A percentile compares a stretch with the other conserved stretches of the same genome.
phyloP scores from a whole-genome alignment of 1,140 invertebrate species.

The Dolichoris vasculosae region DNA sequence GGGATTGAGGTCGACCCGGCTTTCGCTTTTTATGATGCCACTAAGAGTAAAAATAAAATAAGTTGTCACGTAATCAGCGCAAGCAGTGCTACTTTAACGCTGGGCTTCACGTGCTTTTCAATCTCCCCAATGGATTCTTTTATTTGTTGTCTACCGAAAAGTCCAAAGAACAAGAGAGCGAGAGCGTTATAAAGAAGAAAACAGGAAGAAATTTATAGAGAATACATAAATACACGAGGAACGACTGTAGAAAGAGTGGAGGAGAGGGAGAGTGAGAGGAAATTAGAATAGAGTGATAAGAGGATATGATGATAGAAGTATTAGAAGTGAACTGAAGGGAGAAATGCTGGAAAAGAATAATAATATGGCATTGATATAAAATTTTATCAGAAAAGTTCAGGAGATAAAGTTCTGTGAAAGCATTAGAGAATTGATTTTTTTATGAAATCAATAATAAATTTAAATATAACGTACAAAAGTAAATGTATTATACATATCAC shows the following conservation, averaged over 20 bases:
- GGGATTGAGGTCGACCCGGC: slow-evolving; percentile 56
- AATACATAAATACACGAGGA: no score
- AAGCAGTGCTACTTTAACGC: slow-evolving; percentile 42
- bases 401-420: slow-evolving; percentile 1
- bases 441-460: slow-evolving; percentile 33
- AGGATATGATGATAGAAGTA: background rate
- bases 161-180: background rate
- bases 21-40: slow-evolving; percentile 52
- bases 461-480: background rate
- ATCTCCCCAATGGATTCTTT: background rate
- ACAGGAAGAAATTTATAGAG: no score
- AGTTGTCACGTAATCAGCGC: slow-evolving; percentile 58
- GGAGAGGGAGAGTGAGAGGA: no score
- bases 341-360: slow-evolving; percentile 6
- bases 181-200: background rate
- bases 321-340: background rate
- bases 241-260: no score
- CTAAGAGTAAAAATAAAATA: slow-evolving; percentile 63
- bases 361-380: slow-evolving; percentile 23
- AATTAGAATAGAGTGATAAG: background rate
- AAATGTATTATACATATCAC: no score
- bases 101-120: slow-evolving; percentile 27
- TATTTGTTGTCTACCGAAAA: background rate
- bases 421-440: slow-evolving; percentile 44
- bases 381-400: background rate